Conservation (phyloP, 2,888 invertebrate species). For the Acanthosepion pharaonis region DNA sequence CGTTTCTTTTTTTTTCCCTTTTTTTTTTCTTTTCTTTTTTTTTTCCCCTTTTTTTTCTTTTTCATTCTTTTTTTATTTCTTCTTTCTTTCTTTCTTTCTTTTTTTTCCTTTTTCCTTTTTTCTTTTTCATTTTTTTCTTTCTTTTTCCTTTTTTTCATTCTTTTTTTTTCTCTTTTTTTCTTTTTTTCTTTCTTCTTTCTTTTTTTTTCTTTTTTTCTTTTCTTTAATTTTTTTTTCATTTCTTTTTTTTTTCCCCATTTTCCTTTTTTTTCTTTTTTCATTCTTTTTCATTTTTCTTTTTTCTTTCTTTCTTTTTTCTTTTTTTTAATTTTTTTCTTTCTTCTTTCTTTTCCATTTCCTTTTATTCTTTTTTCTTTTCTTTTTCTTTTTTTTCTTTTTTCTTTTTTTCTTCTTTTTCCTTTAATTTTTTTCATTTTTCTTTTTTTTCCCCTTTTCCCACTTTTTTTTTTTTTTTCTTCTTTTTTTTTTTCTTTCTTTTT, state of each 20-base stretch:
- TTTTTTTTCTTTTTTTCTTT: background rate
- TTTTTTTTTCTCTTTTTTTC: background rate
- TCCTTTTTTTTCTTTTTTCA: background rate
- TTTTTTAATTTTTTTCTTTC: no score
- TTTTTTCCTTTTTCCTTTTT: background rate
- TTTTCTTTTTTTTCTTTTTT: no score
- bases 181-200: background rate
- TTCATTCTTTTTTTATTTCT: background rate
- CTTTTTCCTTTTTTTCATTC: background rate
- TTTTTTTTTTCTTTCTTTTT: no score
- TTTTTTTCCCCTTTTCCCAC: no score
- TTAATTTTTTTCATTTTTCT: no score
- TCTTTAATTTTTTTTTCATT: background rate
- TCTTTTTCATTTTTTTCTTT: background rate
- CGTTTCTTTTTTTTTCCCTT: no score
- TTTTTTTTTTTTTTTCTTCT: no score
- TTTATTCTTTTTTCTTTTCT: no score
- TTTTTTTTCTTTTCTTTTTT: background rate
- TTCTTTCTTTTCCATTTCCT: no score
- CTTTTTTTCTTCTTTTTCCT: no score
- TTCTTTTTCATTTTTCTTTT: background rate
- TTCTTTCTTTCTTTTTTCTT: background rate
- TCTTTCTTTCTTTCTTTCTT: background rate
- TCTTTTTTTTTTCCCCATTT: background rate
- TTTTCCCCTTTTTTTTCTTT: background rate